Base-by-base conservation (phyloP, 2,797 vertebrate genomes). In the Hylomyscus alleni region DNA sequence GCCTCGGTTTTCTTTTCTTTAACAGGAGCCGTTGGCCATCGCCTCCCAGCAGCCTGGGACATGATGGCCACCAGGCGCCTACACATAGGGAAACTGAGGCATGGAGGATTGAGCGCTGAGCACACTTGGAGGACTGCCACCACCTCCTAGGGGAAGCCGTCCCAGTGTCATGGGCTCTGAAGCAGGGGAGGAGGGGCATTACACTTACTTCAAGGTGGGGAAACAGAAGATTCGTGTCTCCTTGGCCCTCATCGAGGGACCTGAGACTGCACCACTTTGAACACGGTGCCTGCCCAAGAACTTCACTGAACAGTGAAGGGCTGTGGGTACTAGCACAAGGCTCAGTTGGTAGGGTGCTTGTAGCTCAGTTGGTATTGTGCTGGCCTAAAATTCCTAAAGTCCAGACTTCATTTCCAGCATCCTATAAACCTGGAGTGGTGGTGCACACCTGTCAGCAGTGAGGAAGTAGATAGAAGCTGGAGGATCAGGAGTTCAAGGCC, bases 81-180 rank as follows among this genome's bases (percentile, higher is more conserved):
- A 76, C 47, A 84, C 69, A 85, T 6, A 56, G 67, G 78, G 60
- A 91, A 75, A 83, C 77, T 65, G 87, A 95, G 73, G 86, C 60
- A 50, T 17, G 60, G 85, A 91, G 78, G 65, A 76, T 34, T 62
- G 40, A n/a, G 34, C 13, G 8, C 26, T 14, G 44, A 62, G 58
- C 40, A 65, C 34, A 22, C 20, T 34, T 17, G 88, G 37, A 31
- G 62, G 31, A 34, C 72, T 34, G 40, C 72, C 40, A 60, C 72
- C 19, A 31, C 72, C 87, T 58, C 56, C 13, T 15, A 44, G 87
- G 56, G 73, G 29, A 77, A 12, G n/a, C 31, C 9, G 11, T 17
- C 37, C 75, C 75, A 19, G 24, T 50, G 22, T 17, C 65, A 29
- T 37, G 29, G 72, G 31, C 54, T 40, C 40, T 34, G 85, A 56